Evolutionary conservation across 2,888 invertebrate genomes (phyloP).

Genomic region (Tachina grossa): DNA sequence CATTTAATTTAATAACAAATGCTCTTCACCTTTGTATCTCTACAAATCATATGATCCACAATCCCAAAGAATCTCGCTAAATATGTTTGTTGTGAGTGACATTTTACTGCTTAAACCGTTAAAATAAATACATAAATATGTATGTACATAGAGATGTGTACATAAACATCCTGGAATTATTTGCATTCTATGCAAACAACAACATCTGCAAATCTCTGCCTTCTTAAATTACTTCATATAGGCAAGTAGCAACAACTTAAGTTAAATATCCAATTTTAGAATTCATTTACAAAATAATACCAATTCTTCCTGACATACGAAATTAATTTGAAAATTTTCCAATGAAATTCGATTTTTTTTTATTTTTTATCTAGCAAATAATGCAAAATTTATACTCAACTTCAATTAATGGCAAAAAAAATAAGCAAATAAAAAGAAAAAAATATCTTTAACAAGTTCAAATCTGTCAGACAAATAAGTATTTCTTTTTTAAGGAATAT

Average conservation of each 20-base stretch:
- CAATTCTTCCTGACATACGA: neutral
- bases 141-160: too few relatives aligned
- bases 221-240: constrained; percentile 27
- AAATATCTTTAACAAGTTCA: constrained; percentile 30
- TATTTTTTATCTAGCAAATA: constrained; percentile 7
- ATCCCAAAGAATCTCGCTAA: too few relatives aligned
- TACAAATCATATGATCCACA: too few relatives aligned
- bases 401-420: constrained; percentile 45
- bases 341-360: constrained; percentile 19
- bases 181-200: neutral
- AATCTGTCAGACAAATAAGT: constrained; percentile 40
- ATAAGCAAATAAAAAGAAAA: neutral
- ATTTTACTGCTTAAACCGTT: neutral
- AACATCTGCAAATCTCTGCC: neutral
- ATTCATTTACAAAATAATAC: neutral
- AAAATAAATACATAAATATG: neutral
- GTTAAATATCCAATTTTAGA: neutral
- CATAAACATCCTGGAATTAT: neutral
- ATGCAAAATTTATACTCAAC: constrained; percentile 38
- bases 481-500: neutral
- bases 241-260: neutral
- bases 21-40: too few relatives aligned
- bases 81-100: neutral
- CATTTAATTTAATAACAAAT: too few relatives aligned
- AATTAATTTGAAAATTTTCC: constrained; percentile 36